A percentile compares a stretch with the other conserved stretches of the same genome.
phyloP scores from a whole-genome alignment of 2,888 invertebrate genomes.

The Leptinotarsa peninsularis region DNA sequence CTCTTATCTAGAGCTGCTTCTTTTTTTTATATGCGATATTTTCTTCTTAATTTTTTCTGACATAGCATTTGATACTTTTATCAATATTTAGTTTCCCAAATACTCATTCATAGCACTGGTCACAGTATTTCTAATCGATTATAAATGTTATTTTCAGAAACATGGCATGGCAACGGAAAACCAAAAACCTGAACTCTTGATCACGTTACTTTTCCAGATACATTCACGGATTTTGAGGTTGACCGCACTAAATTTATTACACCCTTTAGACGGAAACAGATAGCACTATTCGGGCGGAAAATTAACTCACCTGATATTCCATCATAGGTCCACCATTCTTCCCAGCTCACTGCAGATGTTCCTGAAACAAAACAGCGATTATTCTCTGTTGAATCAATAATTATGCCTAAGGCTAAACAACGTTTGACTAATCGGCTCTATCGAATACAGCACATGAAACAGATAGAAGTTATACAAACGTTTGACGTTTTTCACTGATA shows the following conservation, averaged over 20 bases:
- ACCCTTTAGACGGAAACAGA: background rate
- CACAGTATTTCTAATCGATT: too few species aligned
- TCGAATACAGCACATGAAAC: background rate
- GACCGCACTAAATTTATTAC: background rate
- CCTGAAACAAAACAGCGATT: slow-evolving; percentile 68
- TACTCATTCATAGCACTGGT: too few species aligned
- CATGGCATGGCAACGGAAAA: too few species aligned
- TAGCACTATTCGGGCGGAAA: slow-evolving; percentile 30
- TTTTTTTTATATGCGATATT: too few species aligned
- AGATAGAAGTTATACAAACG: too few species aligned
- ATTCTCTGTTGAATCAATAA: slow-evolving; percentile 13
- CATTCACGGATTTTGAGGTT: background rate
- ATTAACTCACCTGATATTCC: slow-evolving; percentile 87
- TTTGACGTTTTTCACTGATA: too few species aligned
- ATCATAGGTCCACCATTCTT: slow-evolving; percentile 97
- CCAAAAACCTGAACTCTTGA: too few species aligned
- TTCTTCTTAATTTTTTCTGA: too few species aligned
- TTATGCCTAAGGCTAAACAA: background rate
- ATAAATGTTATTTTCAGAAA: too few species aligned
- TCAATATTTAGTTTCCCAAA: too few species aligned
- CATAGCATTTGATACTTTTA: too few species aligned
- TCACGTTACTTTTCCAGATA: background rate
- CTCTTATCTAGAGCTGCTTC: too few species aligned
- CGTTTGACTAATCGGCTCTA: slow-evolving; percentile 48
- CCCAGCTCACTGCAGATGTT: slow-evolving; percentile 86